Percentiles rank a stretch among this genome's conserved stretches.
These are phyloP conservation scores for Drosophila lacicola DNA, from an alignment of 2,888 invertebrate species.

Conservation along the genomic window DNA sequence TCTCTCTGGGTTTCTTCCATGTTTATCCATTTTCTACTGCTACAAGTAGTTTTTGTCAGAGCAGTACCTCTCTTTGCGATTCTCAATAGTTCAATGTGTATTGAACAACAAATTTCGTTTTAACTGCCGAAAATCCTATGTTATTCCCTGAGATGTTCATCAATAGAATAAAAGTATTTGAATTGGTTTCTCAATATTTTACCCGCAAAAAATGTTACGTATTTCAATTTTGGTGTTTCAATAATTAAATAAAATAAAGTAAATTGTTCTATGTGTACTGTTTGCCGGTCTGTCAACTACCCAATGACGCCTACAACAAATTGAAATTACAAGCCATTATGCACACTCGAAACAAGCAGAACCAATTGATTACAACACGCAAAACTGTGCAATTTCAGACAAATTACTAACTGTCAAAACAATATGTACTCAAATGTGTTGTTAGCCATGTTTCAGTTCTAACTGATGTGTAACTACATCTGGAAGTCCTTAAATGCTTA, in stretches of 20 bases:
- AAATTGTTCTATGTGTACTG: too few species aligned
- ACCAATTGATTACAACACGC: constrained; percentile 27
- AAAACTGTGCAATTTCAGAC: constrained; percentile 4
- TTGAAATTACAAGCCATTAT: constrained; percentile 6
- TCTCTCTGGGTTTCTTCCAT: too few species aligned
- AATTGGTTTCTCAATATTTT: too few species aligned
- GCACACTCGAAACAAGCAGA: constrained; percentile 4
- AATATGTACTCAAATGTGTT: background rate
- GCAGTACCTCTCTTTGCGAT: background rate
- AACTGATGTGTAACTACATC: background rate
- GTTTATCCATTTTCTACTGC: too few species aligned
- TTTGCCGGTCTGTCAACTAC: background rate
- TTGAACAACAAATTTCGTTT: too few species aligned
- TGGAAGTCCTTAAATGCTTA: background rate
- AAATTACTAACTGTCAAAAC: constrained; percentile 4
- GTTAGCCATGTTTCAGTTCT: background rate
- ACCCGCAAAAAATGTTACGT: too few species aligned
- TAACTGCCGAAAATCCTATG: too few species aligned
- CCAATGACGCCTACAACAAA: background rate
- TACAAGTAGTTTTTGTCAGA: too few species aligned
- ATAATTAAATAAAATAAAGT: too few species aligned
- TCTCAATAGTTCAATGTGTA: background rate
- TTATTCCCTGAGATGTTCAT: too few species aligned
- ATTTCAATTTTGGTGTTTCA: too few species aligned
- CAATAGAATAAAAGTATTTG: too few species aligned